Evolutionary conservation across 2,113 vertebrate genomes (phyloP).

Genomic region (Pipa parva): DNA sequence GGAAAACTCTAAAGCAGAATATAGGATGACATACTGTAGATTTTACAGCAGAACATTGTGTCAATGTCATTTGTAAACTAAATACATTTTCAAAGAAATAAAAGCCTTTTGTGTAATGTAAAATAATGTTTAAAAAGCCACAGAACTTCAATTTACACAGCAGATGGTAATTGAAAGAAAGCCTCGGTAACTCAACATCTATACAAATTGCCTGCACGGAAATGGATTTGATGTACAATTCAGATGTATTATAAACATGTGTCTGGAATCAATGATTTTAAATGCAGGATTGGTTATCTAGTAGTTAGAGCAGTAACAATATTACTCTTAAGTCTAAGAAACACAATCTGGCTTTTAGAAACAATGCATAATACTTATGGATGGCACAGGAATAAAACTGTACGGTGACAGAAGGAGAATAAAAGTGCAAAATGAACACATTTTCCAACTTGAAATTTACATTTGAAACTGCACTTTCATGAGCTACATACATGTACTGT

Average conservation of each 20-base stretch:
- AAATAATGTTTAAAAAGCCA: conserved; percentile 23
- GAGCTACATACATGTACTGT: no score
- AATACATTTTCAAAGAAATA: conserved; percentile 10
- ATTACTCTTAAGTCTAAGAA: conserved; percentile 12
- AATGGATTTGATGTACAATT: conserved; percentile 40
- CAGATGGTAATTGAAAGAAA: conserved; percentile 41
- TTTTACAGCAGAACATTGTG: background rate
- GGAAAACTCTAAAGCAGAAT: background rate
- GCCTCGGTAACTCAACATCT: conserved; percentile 38
- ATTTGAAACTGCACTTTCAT: no score
- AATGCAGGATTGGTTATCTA: conserved; percentile 19
- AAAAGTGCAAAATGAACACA: no score
- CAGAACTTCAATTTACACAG: conserved; percentile 31
- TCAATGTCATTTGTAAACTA: background rate
- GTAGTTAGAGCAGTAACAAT: conserved; percentile 16
- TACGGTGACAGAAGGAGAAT: background rate
- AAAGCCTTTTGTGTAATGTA: conserved; percentile 9
- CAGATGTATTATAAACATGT: conserved; percentile 37
- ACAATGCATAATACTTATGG: conserved; percentile 8
- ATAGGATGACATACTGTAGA: background rate
- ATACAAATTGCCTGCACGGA: conserved; percentile 25
- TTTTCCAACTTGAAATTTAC: no score
- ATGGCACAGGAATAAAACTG: conserved; percentile 7
- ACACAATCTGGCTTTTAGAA: conserved; percentile 25
- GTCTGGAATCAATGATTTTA: conserved; percentile 37